These are phyloP conservation scores for Pygocentrus nattereri DNA, from an alignment of 2,797 vertebrate species.

Conservation along the genomic window DNA sequence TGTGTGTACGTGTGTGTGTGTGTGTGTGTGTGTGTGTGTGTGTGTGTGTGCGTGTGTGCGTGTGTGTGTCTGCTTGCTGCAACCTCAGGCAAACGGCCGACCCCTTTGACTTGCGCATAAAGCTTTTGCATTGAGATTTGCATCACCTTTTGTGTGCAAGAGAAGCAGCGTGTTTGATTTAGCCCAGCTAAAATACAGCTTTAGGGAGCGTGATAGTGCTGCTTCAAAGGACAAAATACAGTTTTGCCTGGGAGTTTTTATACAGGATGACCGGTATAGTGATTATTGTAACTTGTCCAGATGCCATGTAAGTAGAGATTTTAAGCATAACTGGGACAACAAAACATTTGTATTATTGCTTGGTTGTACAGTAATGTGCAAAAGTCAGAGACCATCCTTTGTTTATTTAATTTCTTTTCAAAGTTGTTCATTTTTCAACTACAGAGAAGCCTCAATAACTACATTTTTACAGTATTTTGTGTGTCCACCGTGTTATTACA, in stretches of 20 bases:
- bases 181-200: constrained; percentile 1
- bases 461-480: too few species aligned
- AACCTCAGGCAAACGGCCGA: constrained; percentile 25
- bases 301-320: constrained; percentile 70
- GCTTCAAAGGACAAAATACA: background rate
- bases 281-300: constrained; percentile 62
- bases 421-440: too few species aligned
- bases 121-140: constrained; percentile 70
- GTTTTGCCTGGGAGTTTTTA: constrained; percentile 5
- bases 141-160: constrained; percentile 54
- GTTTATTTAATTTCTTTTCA: too few species aligned
- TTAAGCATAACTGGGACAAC: constrained; percentile 1
- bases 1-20: constrained; percentile 34
- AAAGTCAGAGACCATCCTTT: too few species aligned
- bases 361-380: too few species aligned
- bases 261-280: constrained; percentile 66
- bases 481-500: too few species aligned
- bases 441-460: too few species aligned
- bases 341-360: background rate
- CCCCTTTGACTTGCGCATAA: constrained; percentile 56
- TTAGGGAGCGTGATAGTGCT: background rate
- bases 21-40: constrained; percentile 24
- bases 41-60: constrained; percentile 35
- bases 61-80: constrained; percentile 26
- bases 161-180: background rate